These are phyloP conservation scores for Drosophila ficusphila DNA, from an alignment of 1,140 invertebrate species.

Conservation along the genomic window DNA sequence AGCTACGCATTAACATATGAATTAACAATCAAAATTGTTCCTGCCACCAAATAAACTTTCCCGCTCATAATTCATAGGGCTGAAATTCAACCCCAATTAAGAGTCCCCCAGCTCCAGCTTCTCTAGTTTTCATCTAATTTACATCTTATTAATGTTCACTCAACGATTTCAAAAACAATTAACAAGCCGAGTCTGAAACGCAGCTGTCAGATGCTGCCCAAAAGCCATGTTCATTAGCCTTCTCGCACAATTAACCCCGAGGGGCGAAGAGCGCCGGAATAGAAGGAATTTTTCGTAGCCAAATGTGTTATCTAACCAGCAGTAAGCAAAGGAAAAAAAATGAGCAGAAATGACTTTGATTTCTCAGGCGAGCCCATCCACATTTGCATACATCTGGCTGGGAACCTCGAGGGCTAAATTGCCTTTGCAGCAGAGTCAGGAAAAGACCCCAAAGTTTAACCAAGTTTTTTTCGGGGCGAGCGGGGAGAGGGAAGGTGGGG, in stretches of 20 bases:
- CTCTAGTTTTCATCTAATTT: conserved; percentile 44
- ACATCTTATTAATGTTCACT: conserved; percentile 55
- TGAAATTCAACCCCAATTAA: conserved; percentile 20
- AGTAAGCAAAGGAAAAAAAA: conserved; percentile 23
- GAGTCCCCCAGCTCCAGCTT: background rate
- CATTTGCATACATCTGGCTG: conserved; percentile 54
- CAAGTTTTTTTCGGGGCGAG: conserved; percentile 18
- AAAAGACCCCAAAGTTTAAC: conserved; percentile 49
- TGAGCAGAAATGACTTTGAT: conserved; percentile 68
- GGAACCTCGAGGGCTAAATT: conserved; percentile 57
- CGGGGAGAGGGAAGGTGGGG: background rate
- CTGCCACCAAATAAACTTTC: conserved; percentile 17
- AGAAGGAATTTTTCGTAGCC: conserved; percentile 12
- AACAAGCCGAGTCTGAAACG: conserved; percentile 28
- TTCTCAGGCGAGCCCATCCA: conserved; percentile 29
- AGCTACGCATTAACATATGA: conserved; percentile 19
- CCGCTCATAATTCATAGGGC: conserved; percentile 24
- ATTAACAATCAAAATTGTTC: conserved; percentile 31
- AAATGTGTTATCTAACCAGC: conserved; percentile 54
- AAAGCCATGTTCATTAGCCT: conserved; percentile 52
- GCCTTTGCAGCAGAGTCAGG: conserved; percentile 49
- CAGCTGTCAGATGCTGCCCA: conserved; percentile 33
- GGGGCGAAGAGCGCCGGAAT: conserved; percentile 16
- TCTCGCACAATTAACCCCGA: conserved; percentile 57
- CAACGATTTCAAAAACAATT: conserved; percentile 52